A percentile compares a stretch with the other conserved stretches of the same genome.
Evolutionary conservation across 2,797 vertebrate species (phyloP).

Genomic region (Gallinago nigripennis): DNA sequence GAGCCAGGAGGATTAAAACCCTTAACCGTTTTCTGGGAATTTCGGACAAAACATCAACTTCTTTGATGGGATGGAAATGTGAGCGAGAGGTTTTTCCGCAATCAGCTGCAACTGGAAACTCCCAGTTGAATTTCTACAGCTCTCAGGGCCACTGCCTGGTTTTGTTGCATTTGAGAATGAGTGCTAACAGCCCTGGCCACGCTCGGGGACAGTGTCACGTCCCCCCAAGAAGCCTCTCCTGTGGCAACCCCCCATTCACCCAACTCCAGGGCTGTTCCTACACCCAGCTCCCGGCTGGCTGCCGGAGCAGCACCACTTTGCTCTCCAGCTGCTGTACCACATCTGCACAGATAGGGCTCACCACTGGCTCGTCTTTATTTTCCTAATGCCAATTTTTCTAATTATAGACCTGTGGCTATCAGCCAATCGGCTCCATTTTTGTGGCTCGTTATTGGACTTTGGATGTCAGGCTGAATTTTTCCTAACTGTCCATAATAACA

Average conservation of each 20-base stretch:
- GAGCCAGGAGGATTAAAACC: background rate
- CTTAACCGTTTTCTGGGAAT: background rate
- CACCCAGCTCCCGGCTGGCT: background rate
- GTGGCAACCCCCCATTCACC: background rate
- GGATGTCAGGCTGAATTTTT: slow-evolving; percentile 50
- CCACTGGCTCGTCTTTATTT: background rate
- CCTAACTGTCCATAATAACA: slow-evolving; percentile 54
- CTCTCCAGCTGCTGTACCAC: background rate
- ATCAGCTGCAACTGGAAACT: background rate
- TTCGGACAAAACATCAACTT: background rate
- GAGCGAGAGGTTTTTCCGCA: background rate
- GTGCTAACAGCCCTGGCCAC: background rate
- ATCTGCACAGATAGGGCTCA: background rate
- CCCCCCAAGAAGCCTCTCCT: background rate
- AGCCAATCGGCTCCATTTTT: slow-evolving; percentile 30
- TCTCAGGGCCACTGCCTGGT: background rate
- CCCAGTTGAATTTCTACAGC: background rate
- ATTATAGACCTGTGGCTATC: slow-evolving; percentile 18
- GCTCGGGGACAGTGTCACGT: rapidly evolving
- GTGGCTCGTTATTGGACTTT: slow-evolving; percentile 45
- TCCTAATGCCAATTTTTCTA: background rate
- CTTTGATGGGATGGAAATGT: background rate
- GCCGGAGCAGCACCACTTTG: rapidly evolving
- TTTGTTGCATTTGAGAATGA: background rate
- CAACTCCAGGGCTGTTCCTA: background rate